Percentiles rank a stretch among this genome's conserved stretches.
Conservation (phyloP, 1,140 invertebrate species). For the Leptinotarsa texana region DNA sequence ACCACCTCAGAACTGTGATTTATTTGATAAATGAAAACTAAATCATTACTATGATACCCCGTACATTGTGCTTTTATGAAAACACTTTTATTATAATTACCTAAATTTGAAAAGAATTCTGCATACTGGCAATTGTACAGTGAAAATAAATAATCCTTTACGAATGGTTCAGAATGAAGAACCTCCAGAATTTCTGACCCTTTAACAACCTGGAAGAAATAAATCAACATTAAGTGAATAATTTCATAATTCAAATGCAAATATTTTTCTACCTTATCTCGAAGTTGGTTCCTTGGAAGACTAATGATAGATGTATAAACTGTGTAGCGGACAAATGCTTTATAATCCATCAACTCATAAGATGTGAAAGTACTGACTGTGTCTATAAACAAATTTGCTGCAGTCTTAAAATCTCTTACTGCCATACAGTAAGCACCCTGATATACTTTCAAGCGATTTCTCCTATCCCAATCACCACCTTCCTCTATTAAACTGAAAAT, state of each 20-base stretch:
- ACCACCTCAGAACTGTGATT: too few species aligned
- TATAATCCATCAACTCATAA: slow-evolving; percentile 98
- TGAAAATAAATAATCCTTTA: slow-evolving; percentile 90
- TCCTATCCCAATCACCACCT: slow-evolving; percentile 98
- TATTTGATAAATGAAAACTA: too few species aligned
- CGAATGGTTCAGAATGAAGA: slow-evolving; percentile 83
- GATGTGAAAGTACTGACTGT: slow-evolving; percentile 99
- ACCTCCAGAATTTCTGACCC: slow-evolving; percentile 97
- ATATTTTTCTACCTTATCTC: slow-evolving; percentile 69
- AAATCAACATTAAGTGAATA: slow-evolving; percentile 6
- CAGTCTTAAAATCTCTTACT: slow-evolving; percentile 93
- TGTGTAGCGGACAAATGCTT: slow-evolving; percentile 87
- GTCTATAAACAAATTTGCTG: slow-evolving; percentile 94
- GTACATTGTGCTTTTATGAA: too few species aligned
- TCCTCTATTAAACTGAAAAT: slow-evolving; percentile 82
- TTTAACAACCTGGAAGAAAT: slow-evolving; percentile 69
- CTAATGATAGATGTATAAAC: slow-evolving; percentile 87
- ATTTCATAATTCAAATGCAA: background rate
- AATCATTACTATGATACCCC: too few species aligned
- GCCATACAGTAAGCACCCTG: slow-evolving; percentile 95
- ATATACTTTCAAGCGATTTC: slow-evolving; percentile 95
- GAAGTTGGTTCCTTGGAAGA: slow-evolving; percentile 78
- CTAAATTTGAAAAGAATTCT: slow-evolving; percentile 91
- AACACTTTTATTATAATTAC: slow-evolving; percentile 54
- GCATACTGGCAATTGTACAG: slow-evolving; percentile 97